A percentile compares a stretch with the other conserved stretches of the same genome.
Evolutionary conservation across 64 coral and sea anemone genomes (phyloP).

Genomic region (Actinia equina): DNA sequence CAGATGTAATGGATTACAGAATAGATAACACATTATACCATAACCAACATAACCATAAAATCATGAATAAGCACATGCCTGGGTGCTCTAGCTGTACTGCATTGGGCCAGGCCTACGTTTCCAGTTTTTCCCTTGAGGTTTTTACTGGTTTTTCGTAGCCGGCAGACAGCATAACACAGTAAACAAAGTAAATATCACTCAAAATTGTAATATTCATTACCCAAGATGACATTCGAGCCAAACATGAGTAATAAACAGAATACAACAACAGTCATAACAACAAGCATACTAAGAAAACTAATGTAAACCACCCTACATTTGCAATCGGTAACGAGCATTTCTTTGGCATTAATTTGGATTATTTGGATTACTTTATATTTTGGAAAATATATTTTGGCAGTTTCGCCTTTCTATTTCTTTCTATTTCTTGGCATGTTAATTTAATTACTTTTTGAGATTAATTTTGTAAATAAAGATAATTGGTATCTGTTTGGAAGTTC

Average conservation of each 20-base stretch:
- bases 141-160: slow-evolving; percentile 72
- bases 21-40: background rate
- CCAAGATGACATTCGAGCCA: no score
- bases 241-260: no score
- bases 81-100: slow-evolving; percentile 59
- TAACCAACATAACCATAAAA: no score
- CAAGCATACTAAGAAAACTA: no score
- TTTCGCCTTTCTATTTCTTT: no score
- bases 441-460: background rate
- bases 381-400: background rate
- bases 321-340: background rate
- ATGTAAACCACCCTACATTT: no score
- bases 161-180: slow-evolving; percentile 48
- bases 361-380: background rate
- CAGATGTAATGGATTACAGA: background rate
- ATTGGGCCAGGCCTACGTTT: slow-evolving; percentile 69
- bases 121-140: slow-evolving; percentile 55
- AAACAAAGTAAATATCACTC: background rate
- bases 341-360: background rate
- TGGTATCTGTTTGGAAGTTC: background rate
- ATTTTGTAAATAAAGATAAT: background rate
- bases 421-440: background rate
- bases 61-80: slow-evolving; percentile 23
- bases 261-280: no score
- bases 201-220: background rate